Evolutionary conservation across 1,140 invertebrate species (phyloP).

Genomic region (Trachymyrmex septentrionalis): DNA sequence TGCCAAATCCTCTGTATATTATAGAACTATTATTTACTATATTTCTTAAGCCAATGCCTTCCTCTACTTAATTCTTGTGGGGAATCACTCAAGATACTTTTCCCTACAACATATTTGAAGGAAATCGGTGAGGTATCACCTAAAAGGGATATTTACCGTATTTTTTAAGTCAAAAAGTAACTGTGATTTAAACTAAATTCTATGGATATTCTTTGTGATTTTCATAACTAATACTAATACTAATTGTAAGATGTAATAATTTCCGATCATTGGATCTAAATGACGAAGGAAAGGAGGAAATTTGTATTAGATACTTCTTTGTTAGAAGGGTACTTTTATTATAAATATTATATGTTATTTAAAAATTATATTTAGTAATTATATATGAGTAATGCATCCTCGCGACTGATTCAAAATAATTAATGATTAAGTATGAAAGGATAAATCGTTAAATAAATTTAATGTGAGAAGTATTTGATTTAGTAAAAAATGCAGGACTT

Average conservation of each 20-base stretch:
- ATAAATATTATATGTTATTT: not conserved
- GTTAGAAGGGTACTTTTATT: not conserved
- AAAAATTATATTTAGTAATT: not conserved
- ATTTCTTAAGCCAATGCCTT: too few relatives aligned
- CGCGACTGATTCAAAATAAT: not conserved
- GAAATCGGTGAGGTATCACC: too few relatives aligned
- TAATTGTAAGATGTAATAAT: not conserved
- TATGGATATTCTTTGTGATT: too few relatives aligned
- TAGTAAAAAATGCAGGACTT: constrained; percentile 63
- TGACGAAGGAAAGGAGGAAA: not conserved
- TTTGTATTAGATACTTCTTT: not conserved
- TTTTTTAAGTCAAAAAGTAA: too few relatives aligned
- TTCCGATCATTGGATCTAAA: not conserved
- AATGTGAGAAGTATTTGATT: not conserved
- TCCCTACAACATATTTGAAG: too few relatives aligned
- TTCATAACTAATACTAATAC: too few relatives aligned
- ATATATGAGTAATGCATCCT: not conserved
- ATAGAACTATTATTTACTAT: too few relatives aligned
- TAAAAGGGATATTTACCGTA: too few relatives aligned
- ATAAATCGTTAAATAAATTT: constrained; percentile 11
- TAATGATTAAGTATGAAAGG: not conserved
- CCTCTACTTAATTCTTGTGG: too few relatives aligned
- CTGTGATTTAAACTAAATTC: too few relatives aligned
- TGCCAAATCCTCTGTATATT: too few relatives aligned
- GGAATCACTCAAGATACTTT: too few relatives aligned